These are phyloP conservation scores for Germaria angustata DNA, from an alignment of 2,888 invertebrate genomes.

Conservation along the genomic window DNA sequence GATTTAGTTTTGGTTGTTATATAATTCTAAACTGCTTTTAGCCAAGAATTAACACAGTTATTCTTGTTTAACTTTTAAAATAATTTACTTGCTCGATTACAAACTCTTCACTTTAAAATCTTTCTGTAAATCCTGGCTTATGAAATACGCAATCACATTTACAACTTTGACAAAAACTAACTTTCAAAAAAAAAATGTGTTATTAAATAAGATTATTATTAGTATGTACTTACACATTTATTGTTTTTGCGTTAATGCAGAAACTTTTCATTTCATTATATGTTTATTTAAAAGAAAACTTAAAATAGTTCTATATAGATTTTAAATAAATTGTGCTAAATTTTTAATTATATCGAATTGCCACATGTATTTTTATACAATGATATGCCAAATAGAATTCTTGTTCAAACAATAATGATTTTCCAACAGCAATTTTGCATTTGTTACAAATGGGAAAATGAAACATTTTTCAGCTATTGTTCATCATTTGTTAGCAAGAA, in stretches of 20 bases:
- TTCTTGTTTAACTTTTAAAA: too few relatives aligned
- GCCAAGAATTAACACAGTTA: too few relatives aligned
- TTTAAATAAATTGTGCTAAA: slow-evolving; percentile 57
- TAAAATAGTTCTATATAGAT: slow-evolving; percentile 27
- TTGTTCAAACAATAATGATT: slow-evolving; percentile 32
- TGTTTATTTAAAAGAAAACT: neutral
- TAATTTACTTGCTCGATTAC: too few relatives aligned
- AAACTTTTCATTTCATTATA: neutral
- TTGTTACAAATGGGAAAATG: slow-evolving; percentile 1
- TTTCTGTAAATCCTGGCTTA: neutral
- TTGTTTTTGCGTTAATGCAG: neutral
- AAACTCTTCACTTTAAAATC: too few relatives aligned
- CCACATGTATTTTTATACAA: slow-evolving; percentile 39
- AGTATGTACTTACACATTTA: too few relatives aligned
- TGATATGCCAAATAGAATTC: slow-evolving; percentile 50
- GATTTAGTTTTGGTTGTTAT: too few relatives aligned
- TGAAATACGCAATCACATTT: neutral
- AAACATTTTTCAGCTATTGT: neutral
- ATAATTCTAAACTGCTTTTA: too few relatives aligned
- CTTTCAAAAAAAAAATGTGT: too few relatives aligned
- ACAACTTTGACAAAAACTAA: neutral
- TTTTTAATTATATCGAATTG: slow-evolving; percentile 44
- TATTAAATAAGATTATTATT: too few relatives aligned
- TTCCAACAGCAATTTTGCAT: slow-evolving; percentile 18
- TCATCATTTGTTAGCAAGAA: slow-evolving; percentile 37